Conservation (phyloP, 1,140 invertebrate species). For the Pseudomyrmex flavicornis region DNA sequence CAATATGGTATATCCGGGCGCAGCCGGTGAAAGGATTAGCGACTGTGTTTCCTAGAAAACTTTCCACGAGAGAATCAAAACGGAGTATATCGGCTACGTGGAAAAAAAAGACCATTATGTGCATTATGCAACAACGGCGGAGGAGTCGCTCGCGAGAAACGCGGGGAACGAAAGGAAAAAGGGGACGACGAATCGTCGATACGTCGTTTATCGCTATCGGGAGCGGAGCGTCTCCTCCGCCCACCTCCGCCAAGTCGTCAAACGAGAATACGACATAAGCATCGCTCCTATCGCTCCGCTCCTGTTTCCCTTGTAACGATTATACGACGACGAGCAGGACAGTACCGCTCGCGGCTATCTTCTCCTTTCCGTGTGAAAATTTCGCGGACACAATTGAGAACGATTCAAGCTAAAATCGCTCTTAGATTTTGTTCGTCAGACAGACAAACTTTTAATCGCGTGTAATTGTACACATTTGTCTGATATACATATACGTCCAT, state of each 20-base stretch:
- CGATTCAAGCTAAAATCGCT: too few relatives aligned
- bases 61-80: conserved; percentile 60
- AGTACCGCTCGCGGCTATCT: conserved; percentile 59
- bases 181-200: conserved; percentile 70
- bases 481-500: too few relatives aligned
- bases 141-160: conserved; percentile 42
- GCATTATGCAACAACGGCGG: conserved; percentile 62
- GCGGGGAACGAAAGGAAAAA: conserved; percentile 59
- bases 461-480: too few relatives aligned
- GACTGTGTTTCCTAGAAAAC: conserved; percentile 44
- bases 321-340: conserved; percentile 60
- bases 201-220: conserved; percentile 80
- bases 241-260: conserved; percentile 71
- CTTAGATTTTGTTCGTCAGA: too few relatives aligned
- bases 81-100: conserved; percentile 46
- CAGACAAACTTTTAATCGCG: too few relatives aligned
- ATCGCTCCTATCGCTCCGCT: conserved; percentile 70
- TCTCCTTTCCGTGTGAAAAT: conserved; percentile 16
- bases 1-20: conserved; percentile 15
- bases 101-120: conserved; percentile 51
- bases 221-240: conserved; percentile 69
- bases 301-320: conserved; percentile 71
- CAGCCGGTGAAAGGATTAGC: conserved; percentile 48
- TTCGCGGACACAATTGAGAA: too few relatives aligned
- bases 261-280: conserved; percentile 76